These are phyloP conservation scores for Reinhardtius hippoglossoides DNA, from an alignment of 2,113 vertebrate genomes.

Conservation along the genomic window DNA sequence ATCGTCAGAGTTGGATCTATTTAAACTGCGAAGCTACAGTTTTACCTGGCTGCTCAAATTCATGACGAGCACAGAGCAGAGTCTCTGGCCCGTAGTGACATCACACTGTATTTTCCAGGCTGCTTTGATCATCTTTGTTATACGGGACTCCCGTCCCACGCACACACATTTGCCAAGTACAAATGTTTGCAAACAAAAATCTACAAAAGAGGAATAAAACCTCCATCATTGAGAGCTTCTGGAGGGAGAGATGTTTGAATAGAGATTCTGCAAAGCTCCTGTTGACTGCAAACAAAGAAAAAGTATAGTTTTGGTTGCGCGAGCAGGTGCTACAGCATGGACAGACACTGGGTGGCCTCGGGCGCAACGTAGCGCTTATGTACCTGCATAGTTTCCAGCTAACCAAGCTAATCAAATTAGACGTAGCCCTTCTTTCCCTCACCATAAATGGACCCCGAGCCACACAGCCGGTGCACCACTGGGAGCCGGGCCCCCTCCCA, in stretches of 20 bases:
- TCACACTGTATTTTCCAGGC: slow-evolving; percentile 16
- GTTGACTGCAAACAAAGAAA: slow-evolving; percentile 68
- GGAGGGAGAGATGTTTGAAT: slow-evolving; percentile 46
- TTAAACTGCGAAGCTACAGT: neutral
- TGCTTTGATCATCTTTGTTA: slow-evolving; percentile 34
- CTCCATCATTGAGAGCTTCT: slow-evolving; percentile 34
- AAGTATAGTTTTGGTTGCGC: slow-evolving; percentile 56
- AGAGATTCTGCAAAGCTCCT: slow-evolving; percentile 54
- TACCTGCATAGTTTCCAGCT: slow-evolving; percentile 28
- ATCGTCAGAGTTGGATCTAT: neutral
- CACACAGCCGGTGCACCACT: slow-evolving; percentile 21
- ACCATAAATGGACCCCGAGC: slow-evolving; percentile 26
- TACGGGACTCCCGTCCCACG: slow-evolving; percentile 35
- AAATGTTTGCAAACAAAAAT: slow-evolving; percentile 48
- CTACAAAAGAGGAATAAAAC: slow-evolving; percentile 39
- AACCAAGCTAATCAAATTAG: slow-evolving; percentile 32
- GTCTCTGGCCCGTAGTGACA: neutral
- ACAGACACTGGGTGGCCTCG: slow-evolving; percentile 55
- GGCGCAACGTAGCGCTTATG: slow-evolving; percentile 3
- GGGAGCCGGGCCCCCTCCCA: slow-evolving; percentile 34
- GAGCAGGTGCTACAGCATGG: slow-evolving; percentile 25
- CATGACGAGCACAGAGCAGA: neutral
- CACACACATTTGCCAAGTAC: slow-evolving; percentile 25
- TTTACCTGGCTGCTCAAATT: slow-evolving; percentile 11
- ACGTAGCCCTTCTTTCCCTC: slow-evolving; percentile 1